Evolutionary conservation across 2,113 vertebrate species (phyloP), one percentile per base, ranked within the genome.

Genomic region (Dolichallabes microphthalmus): DNA sequence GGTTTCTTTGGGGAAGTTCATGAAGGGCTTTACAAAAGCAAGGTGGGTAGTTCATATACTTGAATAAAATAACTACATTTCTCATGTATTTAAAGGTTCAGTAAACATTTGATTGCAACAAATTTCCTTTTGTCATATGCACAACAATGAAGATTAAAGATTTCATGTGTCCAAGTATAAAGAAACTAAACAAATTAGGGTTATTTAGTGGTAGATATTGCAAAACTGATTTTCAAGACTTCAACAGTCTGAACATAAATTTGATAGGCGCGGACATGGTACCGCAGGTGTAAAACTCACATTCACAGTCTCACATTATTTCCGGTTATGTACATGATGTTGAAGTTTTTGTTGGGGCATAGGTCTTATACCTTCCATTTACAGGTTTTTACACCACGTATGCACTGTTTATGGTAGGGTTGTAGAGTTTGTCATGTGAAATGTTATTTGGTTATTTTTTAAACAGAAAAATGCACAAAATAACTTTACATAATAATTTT

Each of bases 1-100:
- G 98, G 98, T 35, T 98, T 97, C 89, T 98, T 99, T 0, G 97
- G 98, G 52, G 97, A 98, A 87, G 98, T 99, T 80, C 96, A 97
- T 0, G 95, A 97, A 22, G 97, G 97, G 25, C 88, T 96, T 84
- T 99, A 97, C 89, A 97, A 94, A 63, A 96, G 94, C 82, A 93
- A 93, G 0, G 98, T 97, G 90, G 95, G 97, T 93, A 30, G 25
- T 30, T 53, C 25, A 74, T 5, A 10, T 11, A 52, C 25, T 78
- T 20, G 3, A 52, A 74, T 76, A 22, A 13, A 55, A 32, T 35
- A 6, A 20, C 22, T 19, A 22, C 15, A 55, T 57, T 35, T 14
- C 20, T 14, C 3, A 32, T 57, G 20, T 57, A 57, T 32, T 57
- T 55, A 17, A 75, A 55, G 14, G 6, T 19, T 30, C 75, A 78